Evolutionary conservation across 2,888 invertebrate species (phyloP).

Genomic region (Catocala nupta): DNA sequence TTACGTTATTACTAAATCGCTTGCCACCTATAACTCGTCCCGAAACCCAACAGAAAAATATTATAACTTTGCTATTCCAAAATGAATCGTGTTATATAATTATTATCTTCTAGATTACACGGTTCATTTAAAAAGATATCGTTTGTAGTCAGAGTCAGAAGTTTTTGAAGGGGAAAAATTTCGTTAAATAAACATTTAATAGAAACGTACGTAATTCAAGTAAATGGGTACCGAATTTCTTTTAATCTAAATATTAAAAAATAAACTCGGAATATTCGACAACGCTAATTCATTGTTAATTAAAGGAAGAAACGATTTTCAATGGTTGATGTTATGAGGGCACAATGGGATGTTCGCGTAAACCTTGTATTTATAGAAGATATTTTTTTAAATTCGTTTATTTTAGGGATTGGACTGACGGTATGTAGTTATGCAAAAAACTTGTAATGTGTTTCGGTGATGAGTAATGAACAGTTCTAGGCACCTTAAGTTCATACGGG

Average conservation of each 20-base stretch:
- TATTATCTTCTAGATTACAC: conserved; percentile 48
- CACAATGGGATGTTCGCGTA: too few species aligned
- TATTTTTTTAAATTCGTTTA: too few species aligned
- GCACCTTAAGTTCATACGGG: too few species aligned
- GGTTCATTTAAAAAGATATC: conserved; percentile 42
- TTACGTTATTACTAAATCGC: neutral
- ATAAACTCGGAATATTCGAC: neutral
- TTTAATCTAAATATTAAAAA: conserved; percentile 17
- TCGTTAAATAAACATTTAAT: conserved; percentile 33
- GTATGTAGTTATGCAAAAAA: too few species aligned
- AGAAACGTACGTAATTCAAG: conserved; percentile 28
- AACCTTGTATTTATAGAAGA: too few species aligned
- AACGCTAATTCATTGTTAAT: conserved; percentile 37
- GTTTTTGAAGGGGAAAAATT: conserved; percentile 18
- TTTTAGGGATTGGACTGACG: too few species aligned
- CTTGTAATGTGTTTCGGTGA: too few species aligned
- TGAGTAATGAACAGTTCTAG: too few species aligned
- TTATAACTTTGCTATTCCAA: conserved; percentile 40
- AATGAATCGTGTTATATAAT: conserved; percentile 50
- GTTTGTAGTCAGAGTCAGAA: conserved; percentile 35
- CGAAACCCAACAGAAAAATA: conserved; percentile 23
- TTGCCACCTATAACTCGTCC: conserved; percentile 5
- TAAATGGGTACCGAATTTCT: conserved; percentile 15
- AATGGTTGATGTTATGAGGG: neutral
- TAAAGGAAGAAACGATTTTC: conserved; percentile 20